Base-by-base conservation (phyloP, 1,140 invertebrate species). In the Drosophila ficusphila region DNA sequence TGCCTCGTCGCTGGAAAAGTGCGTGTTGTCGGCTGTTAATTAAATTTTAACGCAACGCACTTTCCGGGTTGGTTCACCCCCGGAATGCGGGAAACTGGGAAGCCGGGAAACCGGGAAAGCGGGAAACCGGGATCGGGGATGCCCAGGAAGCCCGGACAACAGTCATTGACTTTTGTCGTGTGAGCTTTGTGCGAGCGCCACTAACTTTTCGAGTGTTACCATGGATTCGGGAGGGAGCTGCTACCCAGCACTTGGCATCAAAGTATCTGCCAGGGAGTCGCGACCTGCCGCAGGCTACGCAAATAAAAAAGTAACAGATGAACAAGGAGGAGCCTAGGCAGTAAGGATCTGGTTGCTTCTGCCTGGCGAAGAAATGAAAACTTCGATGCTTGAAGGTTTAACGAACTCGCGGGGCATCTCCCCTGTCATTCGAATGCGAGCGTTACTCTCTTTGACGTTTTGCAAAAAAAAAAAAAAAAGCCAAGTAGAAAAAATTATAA, bases 361-460 rank as follows among this genome's bases (percentile, higher is more conserved):
- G 61, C 51, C 34, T 38, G 38, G 53, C 78, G 44, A 85, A 83
- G 75, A 78, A 85, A 83, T 71, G 65, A 76, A 86, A 85, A 83
- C 81, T 78, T 81, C 76, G 73, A 86, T 86, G 82, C 81, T 86
- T 86, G 60, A 86, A 86, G 69, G 81, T 86, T 86, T 86, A 86
- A 86, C 82, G 81, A 86, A 86, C 81, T 81, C 76, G 36, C 57
- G 33, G 38, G 21, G 68, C 18, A 47, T 47, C 46, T 36, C n/a
- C 52, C 46, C 49, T 36, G 39, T 18, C 51, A 75, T 62, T 47
- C 62, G 47, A 41, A 46, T 58, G 33, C 19, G 38, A 75, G 75
- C 64, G 49, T 46, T 64, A 51, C 54, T 52, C 44, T 34, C 56
- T 41, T 85, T 85, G 71, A 79, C 74, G 72, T 67, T 76, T 44